phyloP scores from a whole-genome alignment of 2,888 invertebrate genomes.

The Oscheius sp. region DNA sequence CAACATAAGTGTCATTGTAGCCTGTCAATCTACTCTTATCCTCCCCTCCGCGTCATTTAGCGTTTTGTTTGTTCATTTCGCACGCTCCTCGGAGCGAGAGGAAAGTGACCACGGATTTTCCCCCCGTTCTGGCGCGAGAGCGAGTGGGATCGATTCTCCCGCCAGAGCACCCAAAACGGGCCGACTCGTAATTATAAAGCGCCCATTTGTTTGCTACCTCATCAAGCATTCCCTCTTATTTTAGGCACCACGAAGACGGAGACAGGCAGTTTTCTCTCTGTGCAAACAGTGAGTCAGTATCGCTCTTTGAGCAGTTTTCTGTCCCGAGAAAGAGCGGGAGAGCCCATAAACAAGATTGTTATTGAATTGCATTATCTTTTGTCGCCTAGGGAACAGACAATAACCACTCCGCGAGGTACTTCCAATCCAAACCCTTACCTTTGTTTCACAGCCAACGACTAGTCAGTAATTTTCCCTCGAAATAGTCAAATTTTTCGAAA shows the following conservation, averaged over 20 bases:
- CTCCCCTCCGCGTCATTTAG: no score
- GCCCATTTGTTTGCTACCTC: neutral
- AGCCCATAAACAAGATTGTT: neutral
- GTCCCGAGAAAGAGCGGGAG: neutral
- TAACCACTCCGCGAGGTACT: no score
- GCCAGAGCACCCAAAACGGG: conserved; percentile 7
- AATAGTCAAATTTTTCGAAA: no score
- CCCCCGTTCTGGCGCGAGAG: neutral
- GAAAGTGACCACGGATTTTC: neutral
- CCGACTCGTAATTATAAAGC: neutral
- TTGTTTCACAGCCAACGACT: no score
- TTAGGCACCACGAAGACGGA: neutral
- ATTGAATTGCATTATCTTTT: no score
- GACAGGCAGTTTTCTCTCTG: neutral
- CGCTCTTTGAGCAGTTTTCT: neutral
- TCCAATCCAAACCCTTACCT: no score
- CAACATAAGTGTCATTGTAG: no score
- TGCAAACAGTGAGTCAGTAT: neutral
- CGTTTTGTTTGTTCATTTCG: conserved; percentile 10
- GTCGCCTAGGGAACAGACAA: no score
- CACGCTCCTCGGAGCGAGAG: neutral
- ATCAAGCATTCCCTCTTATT: neutral
- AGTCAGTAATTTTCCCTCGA: no score
- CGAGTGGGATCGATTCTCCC: conserved; percentile 4
- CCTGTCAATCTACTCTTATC: no score